Evolutionary conservation across 2,113 vertebrate genomes (phyloP), one percentile per base, ranked within the genome.

Genomic region (Egretta garzetta): DNA sequence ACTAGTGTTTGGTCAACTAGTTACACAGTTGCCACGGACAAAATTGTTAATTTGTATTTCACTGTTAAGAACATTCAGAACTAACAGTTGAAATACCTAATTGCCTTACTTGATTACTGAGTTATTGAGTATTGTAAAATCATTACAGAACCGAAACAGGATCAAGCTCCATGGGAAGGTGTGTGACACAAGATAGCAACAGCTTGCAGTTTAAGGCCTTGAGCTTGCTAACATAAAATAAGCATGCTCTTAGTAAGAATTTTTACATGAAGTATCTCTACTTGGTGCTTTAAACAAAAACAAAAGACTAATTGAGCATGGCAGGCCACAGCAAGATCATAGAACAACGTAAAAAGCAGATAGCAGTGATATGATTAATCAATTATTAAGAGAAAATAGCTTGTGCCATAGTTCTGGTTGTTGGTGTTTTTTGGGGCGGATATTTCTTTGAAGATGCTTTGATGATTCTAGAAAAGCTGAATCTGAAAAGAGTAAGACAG

Each of bases 391-490:
- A 63, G 21, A 37, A 80, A 80, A 39, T 11, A 62, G 2, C 12
- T 52, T 59, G 10, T 66, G 37, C 37, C 19, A 45, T 13, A 66
- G 15, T 58, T 58, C 9, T 32, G 27, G 1, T 75, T 33, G 24
- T 21, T 53, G 28, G 10, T 16, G 10, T 2, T 0, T 1, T 41
- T 37, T 60, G 16, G 8, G 9, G 14, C 3, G 9, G 2, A 3
- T n/a, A 14, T n/a, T 67, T 82, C 37, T 68, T 76, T 55, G n/a
- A 63, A 77, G 62, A 41, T 62, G 8, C 53, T 32, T 60, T 49
- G 15, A 35, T 32, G 6, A 85, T 58, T 52, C 35, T 66, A 52
- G 32, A 71, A 85, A 84, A 60, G 37, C 1, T 26, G n/a, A 37
- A 49, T 53, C 21, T 56, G 11, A 62, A 56, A 72, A 53, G 14